A percentile compares a stretch with the other conserved stretches of the same genome.
Evolutionary conservation across 2,888 invertebrate genomes (phyloP).

Genomic region (Epirrhoe tristata): DNA sequence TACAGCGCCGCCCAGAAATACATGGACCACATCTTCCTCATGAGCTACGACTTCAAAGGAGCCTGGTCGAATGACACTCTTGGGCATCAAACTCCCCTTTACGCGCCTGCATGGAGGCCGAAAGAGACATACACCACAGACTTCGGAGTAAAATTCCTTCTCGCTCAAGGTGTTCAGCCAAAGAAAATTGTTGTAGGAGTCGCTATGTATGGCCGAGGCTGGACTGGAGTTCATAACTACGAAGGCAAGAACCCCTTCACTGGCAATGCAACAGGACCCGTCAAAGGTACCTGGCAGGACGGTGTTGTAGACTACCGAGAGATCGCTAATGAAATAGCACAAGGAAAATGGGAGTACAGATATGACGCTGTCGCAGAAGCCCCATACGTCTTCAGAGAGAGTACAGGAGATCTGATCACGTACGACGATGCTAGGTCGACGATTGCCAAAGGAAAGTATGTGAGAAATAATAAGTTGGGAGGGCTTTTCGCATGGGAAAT

Average conservation of each 20-base stretch:
- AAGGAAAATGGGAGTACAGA: constrained; percentile 77
- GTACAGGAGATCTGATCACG: constrained; percentile 76
- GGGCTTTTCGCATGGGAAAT: constrained; percentile 81
- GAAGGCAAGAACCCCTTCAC: constrained; percentile 74
- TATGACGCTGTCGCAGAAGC: constrained; percentile 79
- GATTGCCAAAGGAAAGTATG: constrained; percentile 80
- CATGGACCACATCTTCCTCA: constrained; percentile 81
- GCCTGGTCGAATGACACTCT: constrained; percentile 81
- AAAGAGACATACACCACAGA: constrained; percentile 82
- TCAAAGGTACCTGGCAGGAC: constrained; percentile 81
- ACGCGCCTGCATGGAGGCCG: constrained; percentile 75
- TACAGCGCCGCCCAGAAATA: constrained; percentile 77
- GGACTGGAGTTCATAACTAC: constrained; percentile 77
- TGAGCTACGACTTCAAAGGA: constrained; percentile 82
- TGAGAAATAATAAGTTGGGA: constrained; percentile 77
- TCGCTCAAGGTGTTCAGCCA: constrained; percentile 78
- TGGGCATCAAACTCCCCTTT: constrained; percentile 75
- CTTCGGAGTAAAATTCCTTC: constrained; percentile 73
- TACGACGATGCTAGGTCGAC: constrained; percentile 79
- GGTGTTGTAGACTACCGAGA: constrained; percentile 81
- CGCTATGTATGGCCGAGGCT: constrained; percentile 81
- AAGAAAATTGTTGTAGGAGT: constrained; percentile 80
- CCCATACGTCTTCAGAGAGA: constrained; percentile 75
- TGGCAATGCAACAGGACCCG: constrained; percentile 76
- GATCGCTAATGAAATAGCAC: constrained; percentile 73